Base-by-base conservation (phyloP, 2,113 vertebrate genomes). In the Pedetes capensis region DNA sequence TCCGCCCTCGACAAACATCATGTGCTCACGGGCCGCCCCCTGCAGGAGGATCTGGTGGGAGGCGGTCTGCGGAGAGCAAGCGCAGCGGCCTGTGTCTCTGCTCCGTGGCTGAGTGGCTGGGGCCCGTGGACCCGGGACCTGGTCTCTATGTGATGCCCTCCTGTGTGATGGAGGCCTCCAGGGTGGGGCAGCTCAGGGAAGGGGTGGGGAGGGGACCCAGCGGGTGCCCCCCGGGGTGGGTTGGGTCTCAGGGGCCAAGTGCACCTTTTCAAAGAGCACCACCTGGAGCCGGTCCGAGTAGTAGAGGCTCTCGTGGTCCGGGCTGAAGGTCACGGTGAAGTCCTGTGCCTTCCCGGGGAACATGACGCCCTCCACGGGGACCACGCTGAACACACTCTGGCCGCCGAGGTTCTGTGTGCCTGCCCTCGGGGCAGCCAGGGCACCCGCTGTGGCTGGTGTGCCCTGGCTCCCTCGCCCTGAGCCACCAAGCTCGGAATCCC, bases 321-420 rank as follows among this genome's bases (percentile, higher is more conserved):
- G 99, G 27, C 98, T 99, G 98, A 99, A 99, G 72, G 98, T 99
- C 82, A 99, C 97, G 0, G 95, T 95, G 79, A 99, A 97, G 85
- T 99, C 98, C 95, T 98, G 98, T 29, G 87, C 97, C 79, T 95
- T 96, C 69, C 98, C 98, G 8, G 99, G 97, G 18, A 94, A 86
- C 53, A 99, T 97, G 95, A 97, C 59, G 88, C 99, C 99, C 96
- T 98, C 97, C 95, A 92, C 85, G 0, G 99, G 99, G 68, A 66
- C 87, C 37, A 98, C 96, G 0, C 98, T 98, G 98, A 99, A 99
- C 87, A 99, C 99, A 59, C 99, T 99, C 71, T 98, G 96, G 39
- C 99, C 99, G 0, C 44, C 98, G 95, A 98, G 97, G 97, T 99
- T 99, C 96, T 99, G 99, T 1, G 98, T 98, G 92, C 99, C 99